Evolutionary conservation across 92 coral and sea anemone species (phyloP).

Genomic region (Porites evermanni): DNA sequence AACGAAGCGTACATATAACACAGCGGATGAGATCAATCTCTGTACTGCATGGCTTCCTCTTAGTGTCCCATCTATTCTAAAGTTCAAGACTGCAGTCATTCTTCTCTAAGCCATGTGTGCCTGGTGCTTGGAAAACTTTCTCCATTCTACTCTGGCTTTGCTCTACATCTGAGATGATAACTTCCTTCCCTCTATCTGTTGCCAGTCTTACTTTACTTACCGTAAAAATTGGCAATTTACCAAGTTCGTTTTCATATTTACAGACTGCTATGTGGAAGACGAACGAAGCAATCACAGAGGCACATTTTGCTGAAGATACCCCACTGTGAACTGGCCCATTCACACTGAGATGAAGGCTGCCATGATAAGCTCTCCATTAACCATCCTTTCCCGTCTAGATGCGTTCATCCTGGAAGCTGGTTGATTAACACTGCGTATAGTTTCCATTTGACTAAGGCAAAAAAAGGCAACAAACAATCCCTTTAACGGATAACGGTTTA

Average conservation of each 20-base stretch:
- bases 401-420: no score
- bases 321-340: background rate
- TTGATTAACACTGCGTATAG: no score
- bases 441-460: no score
- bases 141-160: background rate
- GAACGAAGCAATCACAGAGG: background rate
- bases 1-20: no score
- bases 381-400: no score
- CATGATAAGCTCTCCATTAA: no score
- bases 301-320: background rate
- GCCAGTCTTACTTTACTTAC: background rate
- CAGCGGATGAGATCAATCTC: no score
- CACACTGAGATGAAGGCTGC: no score
- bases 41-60: no score
- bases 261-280: conserved; percentile 6
- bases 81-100: background rate
- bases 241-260: background rate
- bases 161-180: background rate
- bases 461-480: no score
- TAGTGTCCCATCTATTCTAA: background rate
- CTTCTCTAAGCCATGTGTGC: background rate
- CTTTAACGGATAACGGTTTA: no score
- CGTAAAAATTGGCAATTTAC: background rate
- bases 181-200: background rate
- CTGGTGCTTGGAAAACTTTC: background rate